Percentiles rank a stretch among this genome's conserved stretches.
Conservation (phyloP, 2,797 vertebrate genomes). For the Pangasius mekongensis region DNA sequence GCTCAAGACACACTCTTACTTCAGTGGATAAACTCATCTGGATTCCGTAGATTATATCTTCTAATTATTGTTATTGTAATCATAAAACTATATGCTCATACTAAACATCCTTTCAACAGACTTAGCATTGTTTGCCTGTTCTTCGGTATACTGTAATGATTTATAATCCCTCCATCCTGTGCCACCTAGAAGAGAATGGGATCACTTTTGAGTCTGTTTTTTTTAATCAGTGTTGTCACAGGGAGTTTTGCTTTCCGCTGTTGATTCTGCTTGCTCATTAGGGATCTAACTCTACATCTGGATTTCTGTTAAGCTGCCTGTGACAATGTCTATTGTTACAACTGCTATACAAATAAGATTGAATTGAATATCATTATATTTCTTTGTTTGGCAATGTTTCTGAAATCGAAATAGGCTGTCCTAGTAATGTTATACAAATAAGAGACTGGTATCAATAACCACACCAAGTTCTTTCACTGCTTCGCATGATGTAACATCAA, state of each 20-base stretch:
- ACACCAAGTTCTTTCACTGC: too few species aligned
- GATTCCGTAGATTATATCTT: background rate
- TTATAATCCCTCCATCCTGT: background rate
- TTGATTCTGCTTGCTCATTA: background rate
- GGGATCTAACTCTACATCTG: background rate
- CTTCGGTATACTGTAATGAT: background rate
- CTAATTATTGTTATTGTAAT: background rate
- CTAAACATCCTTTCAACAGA: background rate
- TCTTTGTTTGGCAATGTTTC: background rate
- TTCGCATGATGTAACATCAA: background rate
- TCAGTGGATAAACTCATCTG: background rate
- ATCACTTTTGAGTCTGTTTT: background rate
- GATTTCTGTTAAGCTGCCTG: background rate
- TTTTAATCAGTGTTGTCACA: background rate
- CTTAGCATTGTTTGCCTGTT: background rate
- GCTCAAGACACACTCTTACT: background rate
- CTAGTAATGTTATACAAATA: background rate
- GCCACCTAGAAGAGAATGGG: background rate
- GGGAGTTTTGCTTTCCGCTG: background rate
- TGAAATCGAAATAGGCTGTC: background rate
- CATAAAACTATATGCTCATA: slow-evolving; percentile 3
- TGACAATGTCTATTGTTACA: background rate
- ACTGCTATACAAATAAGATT: background rate
- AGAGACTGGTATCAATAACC: background rate
- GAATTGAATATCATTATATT: background rate